phyloP scores from a whole-genome alignment of 2,113 vertebrate genomes.

The Collichthys lucidus region DNA sequence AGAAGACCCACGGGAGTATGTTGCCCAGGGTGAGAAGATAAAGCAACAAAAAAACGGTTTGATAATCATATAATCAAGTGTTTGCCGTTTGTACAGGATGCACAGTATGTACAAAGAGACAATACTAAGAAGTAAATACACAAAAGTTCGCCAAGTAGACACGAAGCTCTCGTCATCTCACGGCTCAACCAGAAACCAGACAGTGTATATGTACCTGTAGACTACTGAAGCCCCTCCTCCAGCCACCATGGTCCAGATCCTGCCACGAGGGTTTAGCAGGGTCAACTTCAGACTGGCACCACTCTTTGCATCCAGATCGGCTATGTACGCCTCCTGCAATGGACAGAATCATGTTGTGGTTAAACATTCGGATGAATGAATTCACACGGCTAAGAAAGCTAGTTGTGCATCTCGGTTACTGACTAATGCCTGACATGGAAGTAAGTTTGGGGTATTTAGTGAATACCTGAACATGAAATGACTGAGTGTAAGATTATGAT shows the following conservation, averaged over 20 bases:
- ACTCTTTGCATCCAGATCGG: conserved; percentile 97
- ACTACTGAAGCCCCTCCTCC: conserved; percentile 98
- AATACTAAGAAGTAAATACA: too few relatives aligned
- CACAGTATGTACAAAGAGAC: too few relatives aligned
- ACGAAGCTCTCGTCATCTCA: too few relatives aligned
- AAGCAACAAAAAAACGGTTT: too few relatives aligned
- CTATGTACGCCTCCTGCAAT: conserved; percentile 96
- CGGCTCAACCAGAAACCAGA: too few relatives aligned
- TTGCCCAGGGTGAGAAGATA: too few relatives aligned
- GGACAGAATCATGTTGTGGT: not conserved
- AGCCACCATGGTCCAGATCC: conserved; percentile 99
- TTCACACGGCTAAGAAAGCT: not conserved
- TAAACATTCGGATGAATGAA: not conserved
- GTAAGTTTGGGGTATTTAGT: not conserved
- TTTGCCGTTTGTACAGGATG: too few relatives aligned
- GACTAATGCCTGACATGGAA: not conserved
- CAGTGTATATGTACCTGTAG: conserved; percentile 88
- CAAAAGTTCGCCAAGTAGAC: too few relatives aligned
- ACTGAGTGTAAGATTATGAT: not conserved
- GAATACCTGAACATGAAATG: not conserved
- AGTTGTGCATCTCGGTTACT: not conserved
- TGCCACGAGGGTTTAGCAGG: conserved; percentile 93
- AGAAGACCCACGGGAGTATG: too few relatives aligned
- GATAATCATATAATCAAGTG: too few relatives aligned
- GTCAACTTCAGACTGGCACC: conserved; percentile 97